These are phyloP conservation scores for Passerina amoena DNA, from an alignment of 2,113 vertebrate genomes.

Conservation along the genomic window DNA sequence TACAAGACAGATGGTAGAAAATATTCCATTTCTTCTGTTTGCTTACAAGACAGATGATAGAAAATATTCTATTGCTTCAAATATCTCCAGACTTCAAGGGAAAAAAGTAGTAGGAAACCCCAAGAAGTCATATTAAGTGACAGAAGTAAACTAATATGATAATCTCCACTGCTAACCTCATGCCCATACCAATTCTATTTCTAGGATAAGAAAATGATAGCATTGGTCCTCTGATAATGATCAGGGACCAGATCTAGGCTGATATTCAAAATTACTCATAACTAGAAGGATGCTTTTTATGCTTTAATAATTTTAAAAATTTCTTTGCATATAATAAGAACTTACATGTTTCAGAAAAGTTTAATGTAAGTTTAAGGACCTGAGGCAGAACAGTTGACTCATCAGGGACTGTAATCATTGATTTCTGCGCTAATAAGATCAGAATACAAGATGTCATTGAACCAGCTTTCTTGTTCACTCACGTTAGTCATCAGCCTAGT, in stretches of 20 bases:
- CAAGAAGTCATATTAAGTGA: background rate
- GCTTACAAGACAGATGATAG: background rate
- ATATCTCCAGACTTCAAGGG: background rate
- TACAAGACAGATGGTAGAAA: background rate
- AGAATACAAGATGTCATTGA: background rate
- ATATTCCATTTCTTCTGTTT: background rate
- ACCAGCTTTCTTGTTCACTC: background rate
- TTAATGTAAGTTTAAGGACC: background rate
- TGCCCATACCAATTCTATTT: background rate
- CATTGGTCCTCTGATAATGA: background rate
- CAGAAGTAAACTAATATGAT: background rate
- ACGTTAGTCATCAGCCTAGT: background rate
- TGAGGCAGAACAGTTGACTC: background rate
- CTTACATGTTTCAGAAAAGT: background rate
- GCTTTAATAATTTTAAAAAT: background rate
- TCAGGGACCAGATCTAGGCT: background rate
- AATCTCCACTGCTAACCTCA: background rate
- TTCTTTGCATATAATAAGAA: background rate
- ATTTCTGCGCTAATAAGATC: background rate
- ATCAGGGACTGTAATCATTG: background rate
- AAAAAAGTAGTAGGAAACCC: background rate
- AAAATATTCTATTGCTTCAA: constrained; percentile 3
- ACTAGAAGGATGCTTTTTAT: background rate
- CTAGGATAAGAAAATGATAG: background rate
- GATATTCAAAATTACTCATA: background rate